These are phyloP conservation scores for Alviniconcha strummeri DNA, from an alignment of 2,888 invertebrate genomes.

Conservation along the genomic window DNA sequence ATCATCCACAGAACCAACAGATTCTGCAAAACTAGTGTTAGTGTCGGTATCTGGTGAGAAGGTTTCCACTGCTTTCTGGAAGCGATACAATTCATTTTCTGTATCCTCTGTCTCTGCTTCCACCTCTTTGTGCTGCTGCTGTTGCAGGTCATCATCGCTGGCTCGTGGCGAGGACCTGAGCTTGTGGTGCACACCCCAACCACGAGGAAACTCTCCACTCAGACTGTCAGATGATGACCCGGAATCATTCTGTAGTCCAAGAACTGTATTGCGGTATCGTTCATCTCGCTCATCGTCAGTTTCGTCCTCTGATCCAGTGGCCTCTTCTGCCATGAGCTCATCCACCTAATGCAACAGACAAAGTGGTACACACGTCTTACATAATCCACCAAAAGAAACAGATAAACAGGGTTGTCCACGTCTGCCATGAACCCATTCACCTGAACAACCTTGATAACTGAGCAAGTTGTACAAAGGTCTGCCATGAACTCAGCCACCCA, in stretches of 20 bases:
- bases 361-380: too few species aligned
- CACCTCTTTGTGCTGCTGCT: conserved; percentile 48
- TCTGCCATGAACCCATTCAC: too few species aligned
- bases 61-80: conserved; percentile 59
- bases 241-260: conserved; percentile 37
- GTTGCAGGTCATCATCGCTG: conserved; percentile 36
- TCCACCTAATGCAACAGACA: conserved; percentile 76
- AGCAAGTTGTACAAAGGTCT: too few species aligned
- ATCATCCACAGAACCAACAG: conserved; percentile 73
- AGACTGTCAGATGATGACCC: conserved; percentile 68
- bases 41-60: conserved; percentile 55
- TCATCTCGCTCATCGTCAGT: conserved; percentile 57
- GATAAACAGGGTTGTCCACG: too few species aligned
- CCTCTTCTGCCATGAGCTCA: conserved; percentile 78
- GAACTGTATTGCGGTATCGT: conserved; percentile 64
- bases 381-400: too few species aligned
- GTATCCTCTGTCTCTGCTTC: conserved; percentile 55
- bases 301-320: conserved; percentile 52
- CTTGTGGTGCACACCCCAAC: conserved; percentile 65
- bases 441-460: too few species aligned
- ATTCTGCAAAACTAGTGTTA: conserved; percentile 50
- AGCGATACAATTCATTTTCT: conserved; percentile 60
- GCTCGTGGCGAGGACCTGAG: conserved; percentile 41
- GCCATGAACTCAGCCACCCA: too few species aligned
- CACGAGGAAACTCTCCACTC: conserved; percentile 70